A percentile compares a stretch with the other conserved stretches of the same genome.
These are phyloP conservation scores for Leptinotarsa haldemani DNA, from an alignment of 2,888 invertebrate genomes.

Conservation along the genomic window DNA sequence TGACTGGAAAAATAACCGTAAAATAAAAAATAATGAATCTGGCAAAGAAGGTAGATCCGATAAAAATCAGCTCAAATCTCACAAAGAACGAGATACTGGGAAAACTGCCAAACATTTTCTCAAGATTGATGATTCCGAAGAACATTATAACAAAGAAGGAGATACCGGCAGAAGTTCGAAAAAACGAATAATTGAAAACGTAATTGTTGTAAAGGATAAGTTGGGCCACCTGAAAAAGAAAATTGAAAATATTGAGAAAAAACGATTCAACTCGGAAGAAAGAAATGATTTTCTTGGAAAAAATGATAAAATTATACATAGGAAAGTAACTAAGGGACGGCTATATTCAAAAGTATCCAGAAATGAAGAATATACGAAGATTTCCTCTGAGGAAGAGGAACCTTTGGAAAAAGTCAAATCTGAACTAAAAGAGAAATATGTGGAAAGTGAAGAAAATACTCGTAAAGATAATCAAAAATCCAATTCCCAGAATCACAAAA, in stretches of 20 bases:
- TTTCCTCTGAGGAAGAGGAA: constrained; percentile 8
- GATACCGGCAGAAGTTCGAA: constrained; percentile 27
- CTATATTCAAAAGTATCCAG: not conserved
- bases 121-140: not conserved
- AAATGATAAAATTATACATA: not conserved
- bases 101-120: not conserved
- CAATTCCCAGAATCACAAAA: not conserved
- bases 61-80: not conserved
- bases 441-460: not conserved
- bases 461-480: not conserved
- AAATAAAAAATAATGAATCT: constrained; percentile 31
- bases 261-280: not conserved
- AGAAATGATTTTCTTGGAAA: not conserved
- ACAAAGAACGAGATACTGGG: not conserved
- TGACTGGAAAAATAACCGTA: constrained; percentile 37
- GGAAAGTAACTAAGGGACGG: too few relatives aligned
- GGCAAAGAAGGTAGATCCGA: not conserved
- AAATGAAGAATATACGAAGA: not conserved
- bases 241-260: not conserved
- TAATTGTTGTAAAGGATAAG: not conserved
- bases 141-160: constrained; percentile 26
- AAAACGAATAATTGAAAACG: constrained; percentile 13
- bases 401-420: not conserved
- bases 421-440: not conserved
- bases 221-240: constrained; percentile 5